Conservation (phyloP, 2,113 vertebrate species). For the Pipra filicauda region DNA sequence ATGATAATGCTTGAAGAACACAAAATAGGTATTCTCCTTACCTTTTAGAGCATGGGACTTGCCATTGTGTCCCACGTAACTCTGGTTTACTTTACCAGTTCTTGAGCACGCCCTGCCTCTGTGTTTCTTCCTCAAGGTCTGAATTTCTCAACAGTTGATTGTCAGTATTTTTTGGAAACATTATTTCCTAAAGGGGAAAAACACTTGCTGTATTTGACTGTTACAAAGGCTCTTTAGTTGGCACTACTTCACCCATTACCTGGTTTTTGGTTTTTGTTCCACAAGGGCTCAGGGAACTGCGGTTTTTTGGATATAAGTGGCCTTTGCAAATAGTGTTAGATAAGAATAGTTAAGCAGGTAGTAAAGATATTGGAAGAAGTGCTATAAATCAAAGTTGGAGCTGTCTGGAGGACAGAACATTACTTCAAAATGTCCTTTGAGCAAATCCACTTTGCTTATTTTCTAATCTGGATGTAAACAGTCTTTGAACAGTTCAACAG, state of each 20-base stretch:
- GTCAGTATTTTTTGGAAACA: neutral
- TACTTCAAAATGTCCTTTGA: neutral
- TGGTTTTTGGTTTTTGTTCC: neutral
- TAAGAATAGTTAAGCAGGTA: neutral
- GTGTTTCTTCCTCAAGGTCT: neutral
- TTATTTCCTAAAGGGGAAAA: neutral
- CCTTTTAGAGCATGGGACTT: neutral
- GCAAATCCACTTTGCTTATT: neutral
- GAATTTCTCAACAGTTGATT: neutral
- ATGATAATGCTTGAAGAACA: neutral
- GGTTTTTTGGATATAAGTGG: neutral
- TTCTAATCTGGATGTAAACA: neutral
- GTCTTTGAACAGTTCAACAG: neutral
- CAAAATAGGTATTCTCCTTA: neutral
- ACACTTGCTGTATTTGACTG: neutral
- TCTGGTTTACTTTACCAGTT: neutral
- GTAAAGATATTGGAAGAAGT: neutral
- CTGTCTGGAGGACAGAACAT: neutral
- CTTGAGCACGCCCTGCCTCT: neutral
- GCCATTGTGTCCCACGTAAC: rapidly evolving
- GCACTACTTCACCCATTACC: neutral
- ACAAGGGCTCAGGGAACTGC: neutral
- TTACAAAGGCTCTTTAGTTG: neutral
- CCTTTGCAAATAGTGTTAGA: neutral
- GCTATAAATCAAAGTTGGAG: neutral